Conservation (phyloP, 2,113 vertebrate species). For the Rhineura floridana region DNA sequence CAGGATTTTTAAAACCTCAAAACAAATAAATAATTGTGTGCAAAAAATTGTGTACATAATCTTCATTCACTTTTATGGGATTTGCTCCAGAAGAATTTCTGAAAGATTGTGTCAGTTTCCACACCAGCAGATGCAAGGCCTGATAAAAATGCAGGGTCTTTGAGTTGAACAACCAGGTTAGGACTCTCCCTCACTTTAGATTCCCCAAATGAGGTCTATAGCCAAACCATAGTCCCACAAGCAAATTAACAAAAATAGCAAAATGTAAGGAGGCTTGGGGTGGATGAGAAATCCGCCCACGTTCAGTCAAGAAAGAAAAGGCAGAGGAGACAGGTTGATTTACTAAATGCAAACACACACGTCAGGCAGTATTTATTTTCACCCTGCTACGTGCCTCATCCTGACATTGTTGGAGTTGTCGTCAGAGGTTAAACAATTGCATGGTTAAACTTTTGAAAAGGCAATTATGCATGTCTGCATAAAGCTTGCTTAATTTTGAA, state of each 20-base stretch:
- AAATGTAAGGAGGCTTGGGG: not conserved
- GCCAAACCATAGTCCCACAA: not conserved
- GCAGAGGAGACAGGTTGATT: constrained; percentile 18
- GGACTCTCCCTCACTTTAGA: not conserved
- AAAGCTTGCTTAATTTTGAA: not conserved
- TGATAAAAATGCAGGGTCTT: not conserved
- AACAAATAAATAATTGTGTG: not conserved
- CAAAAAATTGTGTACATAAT: not conserved
- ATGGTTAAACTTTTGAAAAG: not conserved
- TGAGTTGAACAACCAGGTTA: not conserved
- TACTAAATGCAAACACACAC: constrained; percentile 31
- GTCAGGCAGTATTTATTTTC: constrained; percentile 14
- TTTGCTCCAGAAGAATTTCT: not conserved
- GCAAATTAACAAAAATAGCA: not conserved
- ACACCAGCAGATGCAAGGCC: not conserved
- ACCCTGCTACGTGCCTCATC: not conserved
- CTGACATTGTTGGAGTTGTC: constrained; percentile 4
- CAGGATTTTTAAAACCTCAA: not conserved
- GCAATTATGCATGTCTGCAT: not conserved
- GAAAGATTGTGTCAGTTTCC: not conserved
- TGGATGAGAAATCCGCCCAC: constrained; percentile 7
- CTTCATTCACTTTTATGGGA: not conserved
- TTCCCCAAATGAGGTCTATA: not conserved
- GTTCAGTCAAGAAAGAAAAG: constrained; percentile 4
- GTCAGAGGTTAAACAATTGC: not conserved